Base-by-base conservation (phyloP, 35 echinoderm and acorn worm species). In the Stichopus chloronotus region DNA sequence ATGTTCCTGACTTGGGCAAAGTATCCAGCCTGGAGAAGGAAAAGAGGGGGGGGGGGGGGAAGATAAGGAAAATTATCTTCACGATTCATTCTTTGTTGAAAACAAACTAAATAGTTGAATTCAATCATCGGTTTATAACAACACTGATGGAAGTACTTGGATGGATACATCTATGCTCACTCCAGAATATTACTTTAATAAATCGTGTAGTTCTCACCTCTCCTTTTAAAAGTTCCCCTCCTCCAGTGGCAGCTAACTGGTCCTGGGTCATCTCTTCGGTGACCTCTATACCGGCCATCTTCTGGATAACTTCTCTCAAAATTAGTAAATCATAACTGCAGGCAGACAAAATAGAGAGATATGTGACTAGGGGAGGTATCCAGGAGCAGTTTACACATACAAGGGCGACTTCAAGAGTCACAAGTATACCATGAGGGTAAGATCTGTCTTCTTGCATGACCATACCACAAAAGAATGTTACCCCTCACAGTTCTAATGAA, bases 231-330 rank as follows among this genome's bases (percentile, higher is more conserved):
- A 99, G 92, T 90, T 99, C 97, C 69, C 97, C 97, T 59, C 97
- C 97, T 59, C 94, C 95, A 58, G 94, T 92, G 30, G 97, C 97
- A 21, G 91, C 97, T 71, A 99, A 71, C 92, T 99, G 97, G 78
- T 99, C 97, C 52, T 88, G 63, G 25, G 97, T 99, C 91, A 96
- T 96, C 88, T 96, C 93, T 61, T 99, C 97, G 2, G 97, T 96
- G 65, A 96, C 86, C 59, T 99, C 97, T 89, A 99, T 99, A 9
- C 97, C 97, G 63, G 97, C 90, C 97, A 99, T 99, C 92, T 99
- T 99, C 59, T 95, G 91, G 55, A 99, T 92, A 25, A 99, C 93
- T 76, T 99, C 97, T 88, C 95, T 63, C 72, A 99, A 61, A 80
- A 99, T 99, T 53, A 99, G 92, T 57, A 99, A 89, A 92, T 99